Conservation (phyloP, 2,113 vertebrate genomes). For the Centropristis striata region DNA sequence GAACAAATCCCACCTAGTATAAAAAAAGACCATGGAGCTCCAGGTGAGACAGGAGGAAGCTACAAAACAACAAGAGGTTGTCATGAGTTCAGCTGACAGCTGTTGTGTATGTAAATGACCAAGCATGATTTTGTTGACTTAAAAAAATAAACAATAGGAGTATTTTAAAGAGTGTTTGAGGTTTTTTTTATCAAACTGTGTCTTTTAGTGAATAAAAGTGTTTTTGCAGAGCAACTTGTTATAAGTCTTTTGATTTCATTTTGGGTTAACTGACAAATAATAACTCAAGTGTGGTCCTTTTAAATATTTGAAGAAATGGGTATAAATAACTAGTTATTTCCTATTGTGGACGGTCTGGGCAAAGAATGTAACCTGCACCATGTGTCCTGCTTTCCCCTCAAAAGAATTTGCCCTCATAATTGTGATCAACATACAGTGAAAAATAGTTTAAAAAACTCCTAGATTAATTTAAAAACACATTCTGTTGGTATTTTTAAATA, state of each 20-base stretch:
- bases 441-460: no score
- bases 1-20: background rate
- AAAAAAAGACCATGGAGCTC: background rate
- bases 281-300: no score
- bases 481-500: no score
- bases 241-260: background rate
- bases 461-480: no score
- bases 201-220: constrained; percentile 53
- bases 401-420: background rate
- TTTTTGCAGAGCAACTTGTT: constrained; percentile 19
- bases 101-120: background rate
- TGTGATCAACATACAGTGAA: background rate
- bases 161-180: background rate
- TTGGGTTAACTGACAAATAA: background rate
- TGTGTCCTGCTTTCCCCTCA: background rate
- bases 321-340: background rate
- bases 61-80: background rate
- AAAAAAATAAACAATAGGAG: background rate
- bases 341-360: background rate
- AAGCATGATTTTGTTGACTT: background rate
- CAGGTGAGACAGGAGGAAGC: background rate
- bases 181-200: constrained; percentile 38
- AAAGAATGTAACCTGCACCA: background rate
- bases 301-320: no score
- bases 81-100: background rate